Evolutionary conservation across 2,113 vertebrate species (phyloP), one percentile per base, ranked within the genome.

Genomic region (Takifugu bimaculatus): DNA sequence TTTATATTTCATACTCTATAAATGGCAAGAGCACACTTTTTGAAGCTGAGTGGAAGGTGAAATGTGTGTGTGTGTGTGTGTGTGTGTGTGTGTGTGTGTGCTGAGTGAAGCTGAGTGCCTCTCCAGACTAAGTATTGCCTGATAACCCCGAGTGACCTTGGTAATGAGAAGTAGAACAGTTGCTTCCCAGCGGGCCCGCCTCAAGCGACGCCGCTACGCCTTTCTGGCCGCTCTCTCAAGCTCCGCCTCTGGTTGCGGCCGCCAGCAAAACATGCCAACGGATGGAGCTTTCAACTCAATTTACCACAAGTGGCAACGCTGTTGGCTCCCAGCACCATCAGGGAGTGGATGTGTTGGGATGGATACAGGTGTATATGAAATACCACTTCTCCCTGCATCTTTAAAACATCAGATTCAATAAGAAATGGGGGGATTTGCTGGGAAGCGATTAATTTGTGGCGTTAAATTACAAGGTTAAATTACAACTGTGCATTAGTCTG

Each of bases 111-210:
- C 70, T 32, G 78, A 87, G 80, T 69, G 67, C 60, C 73, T 81
- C 78, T 83, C 73, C 73, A 62, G 61, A 77, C 55, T 65, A 67
- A 83, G 76, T 77, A 57, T 56, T 62, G 60, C 64, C 79, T 75
- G 82, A 88, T 86, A 81, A 86, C 81, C 86, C 74, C 13, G 42
- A 56, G 66, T 83, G 82, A 87, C 83, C 81, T 45, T 29, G 63
- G 68, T 87, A 83, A 83, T 81, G 80, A 85, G 80, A 82, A 79
- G 75, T 81, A 72, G 79, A 84, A 74, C 73, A 63, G 64, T 72
- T 69, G 55, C 68, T 82, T 81, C 81, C 78, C 79, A 73, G 56
- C 60, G 64, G 71, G 75, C 67, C 65, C 10, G 61, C 75, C 77
- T 65, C 57, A 55, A 64, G 65, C 13, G 26, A 58, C 57, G 44